Base-by-base conservation (phyloP, 2,797 vertebrate genomes). In the Tympanoctomys barrerae region DNA sequence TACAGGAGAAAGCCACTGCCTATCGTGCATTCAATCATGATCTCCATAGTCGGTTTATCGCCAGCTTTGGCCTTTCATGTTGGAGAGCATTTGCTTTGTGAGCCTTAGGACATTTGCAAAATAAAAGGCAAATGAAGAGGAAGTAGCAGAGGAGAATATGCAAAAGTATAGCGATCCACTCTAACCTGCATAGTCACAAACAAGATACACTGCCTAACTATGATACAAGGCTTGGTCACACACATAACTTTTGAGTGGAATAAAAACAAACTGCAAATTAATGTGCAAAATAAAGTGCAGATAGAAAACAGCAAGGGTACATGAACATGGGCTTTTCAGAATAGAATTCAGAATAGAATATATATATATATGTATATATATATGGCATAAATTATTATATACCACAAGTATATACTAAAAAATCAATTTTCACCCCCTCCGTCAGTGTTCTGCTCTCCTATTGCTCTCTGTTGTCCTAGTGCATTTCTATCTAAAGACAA, bases 71-170 rank as follows among this genome's bases (percentile, higher is more conserved):
- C 7, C 78, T 91, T 87, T 82, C 26, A 64, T 86, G 42, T 92
- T 94, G 79, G 57, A 46, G 64, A 94, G 91, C 14, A 42, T 96
- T 91, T 94, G 57, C 16, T 91, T 9, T 11, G 11, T 61, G 42
- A 91, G 39, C 46, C 82, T 52, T 66, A 8, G 83, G 85, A 70
- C 88, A 93, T 96, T 94, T 96, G 24, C 22, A 91, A 89, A 93
- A 77, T 62, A 49, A 87, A 96, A 77, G 28, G 52, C 73, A 85
- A 84, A 89, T 59, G 49, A 16, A n/a, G 12, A 59, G 12, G n/a
- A 22, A 73, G 82, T 36, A 84, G 26, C 42, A 85, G 19, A n/a
- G 2, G 39, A 80, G 26, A 75, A 31, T 54, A 16, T 31, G 14
- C 7, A 54, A 57, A 94, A 49, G 22, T 22, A 6, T 6, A 28